These are phyloP conservation scores for Galaxea fascicularis DNA, from an alignment of 92 coral and sea anemone species.

Conservation along the genomic window DNA sequence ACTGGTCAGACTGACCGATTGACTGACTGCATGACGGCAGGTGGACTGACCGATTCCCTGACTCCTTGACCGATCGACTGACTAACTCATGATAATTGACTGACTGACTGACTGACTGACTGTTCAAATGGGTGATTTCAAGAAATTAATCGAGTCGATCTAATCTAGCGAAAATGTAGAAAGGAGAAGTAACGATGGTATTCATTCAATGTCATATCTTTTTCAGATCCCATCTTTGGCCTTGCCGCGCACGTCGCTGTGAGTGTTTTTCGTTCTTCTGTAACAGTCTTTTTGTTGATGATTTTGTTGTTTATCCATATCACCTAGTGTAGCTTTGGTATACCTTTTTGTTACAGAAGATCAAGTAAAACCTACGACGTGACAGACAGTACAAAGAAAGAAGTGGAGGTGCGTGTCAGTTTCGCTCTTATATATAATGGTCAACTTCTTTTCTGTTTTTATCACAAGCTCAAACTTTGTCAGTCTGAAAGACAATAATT, in stretches of 20 bases:
- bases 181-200: not conserved
- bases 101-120: too few species aligned
- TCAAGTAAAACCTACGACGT: constrained; percentile 22
- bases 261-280: not conserved
- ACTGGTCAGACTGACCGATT: too few species aligned
- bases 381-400: not conserved
- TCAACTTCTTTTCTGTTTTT: not conserved
- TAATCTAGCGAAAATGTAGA: too few species aligned
- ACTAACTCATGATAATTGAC: too few species aligned
- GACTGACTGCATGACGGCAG: too few species aligned
- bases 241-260: not conserved
- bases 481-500: too few species aligned
- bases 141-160: too few species aligned
- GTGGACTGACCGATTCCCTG: too few species aligned
- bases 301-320: not conserved
- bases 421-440: not conserved
- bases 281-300: not conserved
- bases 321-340: not conserved
- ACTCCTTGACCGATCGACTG: too few species aligned
- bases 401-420: not conserved
- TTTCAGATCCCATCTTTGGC: not conserved
- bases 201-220: not conserved
- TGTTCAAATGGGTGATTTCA: too few species aligned
- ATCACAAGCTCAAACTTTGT: too few species aligned
- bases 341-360: constrained; percentile 4